phyloP scores from a whole-genome alignment of 2,113 vertebrate species.

The Halcyon malimbica region DNA sequence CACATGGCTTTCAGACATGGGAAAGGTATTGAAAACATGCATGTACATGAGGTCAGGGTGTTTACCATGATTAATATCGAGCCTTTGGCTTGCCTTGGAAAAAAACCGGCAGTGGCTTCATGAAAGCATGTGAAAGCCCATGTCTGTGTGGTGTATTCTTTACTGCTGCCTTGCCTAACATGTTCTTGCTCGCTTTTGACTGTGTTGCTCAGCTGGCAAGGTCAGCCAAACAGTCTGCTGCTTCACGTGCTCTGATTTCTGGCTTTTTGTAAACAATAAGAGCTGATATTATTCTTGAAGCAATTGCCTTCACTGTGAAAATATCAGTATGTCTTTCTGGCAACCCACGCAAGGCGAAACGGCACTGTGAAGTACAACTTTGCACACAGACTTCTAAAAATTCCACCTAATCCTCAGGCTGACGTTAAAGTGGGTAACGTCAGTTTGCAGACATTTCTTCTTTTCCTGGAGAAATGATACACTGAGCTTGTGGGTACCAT shows the following conservation, averaged over 20 bases:
- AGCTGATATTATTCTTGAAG: not conserved
- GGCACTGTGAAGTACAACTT: rapidly evolving
- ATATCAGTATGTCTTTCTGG: not conserved
- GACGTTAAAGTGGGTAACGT: not conserved
- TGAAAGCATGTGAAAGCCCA: not conserved
- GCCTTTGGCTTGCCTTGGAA: not conserved
- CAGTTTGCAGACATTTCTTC: not conserved
- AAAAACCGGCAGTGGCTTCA: rapidly evolving
- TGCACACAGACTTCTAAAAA: not conserved
- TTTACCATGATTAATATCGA: not conserved
- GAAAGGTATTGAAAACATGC: rapidly evolving
- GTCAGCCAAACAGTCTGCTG: not conserved
- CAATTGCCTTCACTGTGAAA: not conserved
- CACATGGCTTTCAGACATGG: rapidly evolving
- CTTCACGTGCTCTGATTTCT: not conserved
- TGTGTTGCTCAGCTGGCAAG: not conserved
- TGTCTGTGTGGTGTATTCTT: not conserved
- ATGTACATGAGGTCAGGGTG: rapidly evolving
- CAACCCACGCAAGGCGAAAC: rapidly evolving
- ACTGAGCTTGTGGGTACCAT: not conserved
- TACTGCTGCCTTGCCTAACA: not conserved
- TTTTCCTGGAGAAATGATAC: not conserved
- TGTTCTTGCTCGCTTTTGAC: not conserved
- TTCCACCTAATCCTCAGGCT: not conserved
- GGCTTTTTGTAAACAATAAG: not conserved